Conservation (phyloP, 2,888 invertebrate genomes). For the Proisotoma minuta region DNA sequence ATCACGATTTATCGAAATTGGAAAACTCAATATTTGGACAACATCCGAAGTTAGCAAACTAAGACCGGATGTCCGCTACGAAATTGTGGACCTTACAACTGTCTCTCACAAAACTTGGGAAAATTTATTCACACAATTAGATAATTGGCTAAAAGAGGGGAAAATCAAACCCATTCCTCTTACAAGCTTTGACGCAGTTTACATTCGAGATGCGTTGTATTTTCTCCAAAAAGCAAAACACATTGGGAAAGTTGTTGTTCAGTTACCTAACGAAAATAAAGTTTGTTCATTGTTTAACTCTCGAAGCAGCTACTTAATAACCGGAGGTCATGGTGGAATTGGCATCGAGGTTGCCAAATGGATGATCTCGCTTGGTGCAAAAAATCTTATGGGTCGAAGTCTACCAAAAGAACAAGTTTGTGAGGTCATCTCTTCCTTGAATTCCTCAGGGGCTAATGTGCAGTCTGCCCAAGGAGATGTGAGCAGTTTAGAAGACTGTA, state of each 20-base stretch:
- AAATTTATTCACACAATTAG: too few relatives aligned
- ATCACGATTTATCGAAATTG: constrained; percentile 29
- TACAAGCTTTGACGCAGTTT: not conserved
- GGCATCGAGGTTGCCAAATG: constrained; percentile 23
- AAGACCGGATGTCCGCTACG: constrained; percentile 26
- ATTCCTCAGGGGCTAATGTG: constrained; percentile 3
- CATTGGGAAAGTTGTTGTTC: constrained; percentile 20
- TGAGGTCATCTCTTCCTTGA: constrained; percentile 15
- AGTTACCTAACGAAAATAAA: not conserved
- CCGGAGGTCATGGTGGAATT: constrained; percentile 25
- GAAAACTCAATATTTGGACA: constrained; percentile 26
- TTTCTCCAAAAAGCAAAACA: constrained; percentile 19
- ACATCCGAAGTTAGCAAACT: constrained; percentile 18
- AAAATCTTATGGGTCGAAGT: constrained; percentile 13
- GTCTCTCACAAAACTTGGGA: constrained; percentile 2
- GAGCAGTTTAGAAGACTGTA: constrained; percentile 10
- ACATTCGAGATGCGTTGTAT: constrained; percentile 6
- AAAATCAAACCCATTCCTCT: not conserved
- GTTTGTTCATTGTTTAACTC: constrained; percentile 11
- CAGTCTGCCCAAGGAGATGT: constrained; percentile 14
- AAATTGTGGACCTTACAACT: constrained; percentile 22
- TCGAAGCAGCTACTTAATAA: constrained; percentile 19
- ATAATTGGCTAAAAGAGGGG: too few relatives aligned
- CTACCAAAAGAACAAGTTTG: constrained; percentile 4
- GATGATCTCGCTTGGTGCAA: constrained; percentile 17